Evolutionary conservation across 2,797 vertebrate genomes (phyloP), one percentile per base, ranked within the genome.

Genomic region (Ptychadena robeensis): DNA sequence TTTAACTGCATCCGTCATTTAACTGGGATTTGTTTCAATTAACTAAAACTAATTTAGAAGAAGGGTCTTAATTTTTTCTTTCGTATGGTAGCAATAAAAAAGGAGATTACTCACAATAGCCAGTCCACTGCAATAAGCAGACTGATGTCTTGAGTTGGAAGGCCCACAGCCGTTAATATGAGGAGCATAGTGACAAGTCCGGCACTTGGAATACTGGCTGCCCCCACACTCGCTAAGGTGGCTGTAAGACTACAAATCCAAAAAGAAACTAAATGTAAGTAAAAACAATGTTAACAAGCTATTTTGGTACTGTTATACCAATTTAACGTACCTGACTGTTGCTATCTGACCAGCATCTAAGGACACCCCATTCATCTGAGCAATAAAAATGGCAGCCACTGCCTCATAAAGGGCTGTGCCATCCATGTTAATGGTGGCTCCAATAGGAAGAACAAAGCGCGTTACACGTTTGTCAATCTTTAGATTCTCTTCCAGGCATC

Each of bases 401-500:
- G 95, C 95, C 86, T 96, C 95, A 9, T 96, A 96, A 35, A 96
- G 91, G 0, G 95, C 95, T 0, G 95, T 96, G 76, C 95, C 95
- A 31, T 96, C 95, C 95, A 96, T 96, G 86, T 96, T 96, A 38
- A 96, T 95, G 85, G 95, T 96, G 86, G 95, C 95, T 0, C 94
- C 95, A 0, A 96, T 95, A 65, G 95, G 95, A 81, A 96, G 88
- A 86, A 96, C 94, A 35, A 96, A 95, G 22, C 95, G 94, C 1
- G 95, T 96, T 86, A 96, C 95, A 0, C 95, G 91, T 61, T 95
- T 95, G 35, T 96, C 95, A 7, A 96, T 90, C 85, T 94, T 93
- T 81, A 96, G 90, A 28, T 96, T 95, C 83, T 96, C 95, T 87
- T 96, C 95, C 87, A 96, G 91, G 87, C 95, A 96, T 72, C 94